These are phyloP conservation scores for Cliona cf. orientalis DNA, from an alignment of 37 sponge, comb jelly and placozoan species.

Conservation along the genomic window DNA sequence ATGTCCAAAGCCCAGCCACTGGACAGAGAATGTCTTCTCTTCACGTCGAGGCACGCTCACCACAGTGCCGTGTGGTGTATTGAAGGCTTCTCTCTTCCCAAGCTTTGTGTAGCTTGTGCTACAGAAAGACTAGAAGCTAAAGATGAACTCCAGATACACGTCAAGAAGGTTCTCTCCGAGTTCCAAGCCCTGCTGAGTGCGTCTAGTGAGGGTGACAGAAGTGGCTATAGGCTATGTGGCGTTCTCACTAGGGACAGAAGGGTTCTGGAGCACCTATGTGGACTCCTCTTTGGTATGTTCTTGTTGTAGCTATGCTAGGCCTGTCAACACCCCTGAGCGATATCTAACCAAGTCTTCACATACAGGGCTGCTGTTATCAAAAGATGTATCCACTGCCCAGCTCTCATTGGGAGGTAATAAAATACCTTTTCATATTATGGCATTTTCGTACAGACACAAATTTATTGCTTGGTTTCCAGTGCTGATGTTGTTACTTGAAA, in stretches of 20 bases:
- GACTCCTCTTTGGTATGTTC: conserved; percentile 54
- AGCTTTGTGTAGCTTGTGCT: conserved; percentile 69
- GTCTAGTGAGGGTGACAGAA: neutral
- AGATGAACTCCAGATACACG: conserved; percentile 12
- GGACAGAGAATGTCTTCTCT: conserved; percentile 40
- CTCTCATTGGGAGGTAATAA: neutral
- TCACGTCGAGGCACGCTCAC: conserved; percentile 55
- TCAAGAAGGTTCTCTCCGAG: conserved; percentile 60
- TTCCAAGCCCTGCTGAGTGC: conserved; percentile 53
- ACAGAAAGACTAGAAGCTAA: conserved; percentile 45
- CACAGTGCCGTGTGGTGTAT: conserved; percentile 70
- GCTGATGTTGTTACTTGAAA: neutral
- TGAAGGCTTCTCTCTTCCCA: conserved; percentile 55
- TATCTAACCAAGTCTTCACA: no score
- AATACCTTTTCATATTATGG: no score
- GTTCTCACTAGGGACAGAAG: conserved; percentile 33
- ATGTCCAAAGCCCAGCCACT: neutral
- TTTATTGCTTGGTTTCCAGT: neutral
- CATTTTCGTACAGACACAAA: no score
- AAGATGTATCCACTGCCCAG: neutral
- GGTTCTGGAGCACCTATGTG: conserved; percentile 44
- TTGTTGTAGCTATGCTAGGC: neutral
- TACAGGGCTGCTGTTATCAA: conserved; percentile 2
- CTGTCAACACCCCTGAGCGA: neutral
- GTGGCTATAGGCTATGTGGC: neutral